Conservation (phyloP, 2,797 vertebrate species). For the Geotrypetes seraphini region DNA sequence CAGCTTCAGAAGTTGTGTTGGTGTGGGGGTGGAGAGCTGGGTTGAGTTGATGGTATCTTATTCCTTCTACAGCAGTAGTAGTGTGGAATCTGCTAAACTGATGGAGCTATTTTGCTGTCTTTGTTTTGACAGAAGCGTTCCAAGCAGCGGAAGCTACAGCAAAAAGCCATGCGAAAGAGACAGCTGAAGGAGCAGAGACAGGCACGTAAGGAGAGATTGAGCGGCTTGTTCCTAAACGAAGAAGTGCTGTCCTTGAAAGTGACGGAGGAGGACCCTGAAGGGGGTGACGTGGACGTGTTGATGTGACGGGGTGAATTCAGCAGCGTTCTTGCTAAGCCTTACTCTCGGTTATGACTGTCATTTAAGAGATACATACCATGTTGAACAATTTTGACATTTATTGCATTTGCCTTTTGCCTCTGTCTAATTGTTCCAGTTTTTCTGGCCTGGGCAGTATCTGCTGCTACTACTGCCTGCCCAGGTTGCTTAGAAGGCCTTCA, state of each 20-base stretch:
- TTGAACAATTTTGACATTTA: too few species aligned
- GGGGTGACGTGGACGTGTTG: constrained; percentile 82
- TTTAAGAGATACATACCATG: too few species aligned
- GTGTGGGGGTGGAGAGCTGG: neutral
- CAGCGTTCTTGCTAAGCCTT: constrained; percentile 79
- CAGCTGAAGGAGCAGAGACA: constrained; percentile 96
- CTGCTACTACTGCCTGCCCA: too few species aligned
- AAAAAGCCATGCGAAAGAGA: constrained; percentile 89
- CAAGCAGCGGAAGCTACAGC: constrained; percentile 92
- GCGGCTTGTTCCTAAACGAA: constrained; percentile 93
- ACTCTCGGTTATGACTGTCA: too few species aligned
- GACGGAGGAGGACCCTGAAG: constrained; percentile 80
- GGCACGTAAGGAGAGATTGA: constrained; percentile 89
- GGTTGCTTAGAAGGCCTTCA: too few species aligned
- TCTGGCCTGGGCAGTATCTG: too few species aligned
- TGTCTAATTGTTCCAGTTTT: too few species aligned
- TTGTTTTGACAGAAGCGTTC: constrained; percentile 79
- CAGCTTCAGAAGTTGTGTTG: too few species aligned
- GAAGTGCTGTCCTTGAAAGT: constrained; percentile 91
- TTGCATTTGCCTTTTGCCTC: too few species aligned
- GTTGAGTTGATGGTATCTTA: neutral
- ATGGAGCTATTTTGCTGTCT: constrained; percentile 10
- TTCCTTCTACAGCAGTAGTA: neutral
- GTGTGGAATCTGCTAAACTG: constrained; percentile 1
- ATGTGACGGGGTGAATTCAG: constrained; percentile 85